Base-by-base conservation (phyloP, 2,797 vertebrate species). In the Micrastur ruficollis region DNA sequence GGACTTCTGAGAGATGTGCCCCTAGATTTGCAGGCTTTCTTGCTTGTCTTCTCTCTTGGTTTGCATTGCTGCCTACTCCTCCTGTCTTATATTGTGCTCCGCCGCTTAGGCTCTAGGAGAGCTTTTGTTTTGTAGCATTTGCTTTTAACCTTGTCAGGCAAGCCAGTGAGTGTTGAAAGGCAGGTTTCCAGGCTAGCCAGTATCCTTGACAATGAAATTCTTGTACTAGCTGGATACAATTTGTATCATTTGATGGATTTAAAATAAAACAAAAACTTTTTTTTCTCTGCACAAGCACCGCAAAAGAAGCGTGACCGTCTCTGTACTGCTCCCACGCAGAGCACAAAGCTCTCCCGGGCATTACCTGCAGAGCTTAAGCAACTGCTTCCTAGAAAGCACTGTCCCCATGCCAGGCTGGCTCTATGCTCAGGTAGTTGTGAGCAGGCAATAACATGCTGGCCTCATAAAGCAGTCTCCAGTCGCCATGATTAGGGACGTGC, bases 401-500 rank as follows among this genome's bases (percentile, higher is more conserved):
- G 52, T 61, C 23, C 73, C 14, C 7, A 0, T n/a, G 68, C 79
- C 87, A 47, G 87, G 38, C 72, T 47, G 86, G 62, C 34, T 4
- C 29, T 2, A 0, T 3, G 3, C 53, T 67, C 44, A 3, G 26
- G 65, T 47, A 6, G 19, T 2, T 38, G 62, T 6, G 62, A 26
- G 73, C 20, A 61, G 52, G 53, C 76, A 78, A 1, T 12, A 26
- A 22, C 0, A 1, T 4, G 27, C 72, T 66, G 23, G 44, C 34
- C 31, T n/a, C 23, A 2, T 13, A 44, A 21, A 38, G 22, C 40
- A 4, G 4, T 7, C 62, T 38, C 74, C 32, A 11, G 66, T 32
- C 14, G 1, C 46, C 16, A 0, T 40, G 7, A 29, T 5, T 10
- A 29, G 75, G 70, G 40, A 31, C 2, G 0, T 11, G 26, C 49